These are phyloP conservation scores for Xenopus petersii DNA, from an alignment of 2,797 vertebrate genomes.

Conservation along the genomic window DNA sequence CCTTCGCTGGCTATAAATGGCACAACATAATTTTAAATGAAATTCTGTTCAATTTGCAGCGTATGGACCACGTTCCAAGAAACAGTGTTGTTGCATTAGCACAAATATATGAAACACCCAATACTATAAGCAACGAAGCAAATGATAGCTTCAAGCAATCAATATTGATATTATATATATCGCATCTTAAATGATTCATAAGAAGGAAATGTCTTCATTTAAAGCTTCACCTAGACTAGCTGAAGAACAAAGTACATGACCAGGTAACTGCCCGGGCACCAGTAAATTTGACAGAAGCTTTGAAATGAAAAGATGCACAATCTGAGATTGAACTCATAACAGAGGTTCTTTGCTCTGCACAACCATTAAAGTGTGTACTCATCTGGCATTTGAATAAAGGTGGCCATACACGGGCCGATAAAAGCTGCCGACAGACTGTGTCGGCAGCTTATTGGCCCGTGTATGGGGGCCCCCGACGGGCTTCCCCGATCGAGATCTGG, in stretches of 20 bases:
- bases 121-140: constrained; percentile 35
- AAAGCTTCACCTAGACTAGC: constrained; percentile 25
- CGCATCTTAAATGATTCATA: constrained; percentile 46
- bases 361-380: no score
- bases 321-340: no score
- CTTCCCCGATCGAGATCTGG: no score
- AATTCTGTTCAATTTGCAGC: neutral
- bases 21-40: neutral
- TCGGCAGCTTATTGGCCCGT: no score
- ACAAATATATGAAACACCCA: constrained; percentile 23
- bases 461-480: no score
- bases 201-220: constrained; percentile 30
- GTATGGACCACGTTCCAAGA: neutral
- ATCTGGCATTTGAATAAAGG: no score
- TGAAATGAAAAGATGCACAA: no score
- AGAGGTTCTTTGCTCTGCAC: no score
- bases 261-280: constrained; percentile 14
- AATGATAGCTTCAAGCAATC: constrained; percentile 41
- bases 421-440: no score
- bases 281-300: neutral
- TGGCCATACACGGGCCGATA: no score
- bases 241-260: constrained; percentile 14
- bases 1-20: no score
- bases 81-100: constrained; percentile 9
- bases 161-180: constrained; percentile 43